Conservation (phyloP, 2,888 invertebrate species). For the Diachrysia chrysitis region DNA sequence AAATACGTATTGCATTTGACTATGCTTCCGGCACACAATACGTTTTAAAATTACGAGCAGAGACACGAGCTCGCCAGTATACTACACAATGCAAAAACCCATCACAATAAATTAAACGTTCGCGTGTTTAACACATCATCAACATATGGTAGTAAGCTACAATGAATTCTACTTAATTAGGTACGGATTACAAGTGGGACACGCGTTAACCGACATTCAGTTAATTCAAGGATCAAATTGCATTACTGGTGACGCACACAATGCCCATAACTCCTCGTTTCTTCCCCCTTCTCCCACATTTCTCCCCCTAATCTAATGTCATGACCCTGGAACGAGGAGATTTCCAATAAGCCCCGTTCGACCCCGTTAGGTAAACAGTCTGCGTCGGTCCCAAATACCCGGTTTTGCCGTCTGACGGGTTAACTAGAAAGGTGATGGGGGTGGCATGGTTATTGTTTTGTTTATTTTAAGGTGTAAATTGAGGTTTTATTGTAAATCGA, state of each 20-base stretch:
- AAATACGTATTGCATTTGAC: too few species aligned
- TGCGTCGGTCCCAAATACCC: slow-evolving; percentile 36
- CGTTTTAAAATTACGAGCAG: too few species aligned
- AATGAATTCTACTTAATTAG: slow-evolving; percentile 36
- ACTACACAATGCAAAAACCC: not conserved
- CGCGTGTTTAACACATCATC: not conserved
- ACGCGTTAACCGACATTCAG: slow-evolving; percentile 22
- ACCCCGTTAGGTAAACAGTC: slow-evolving; percentile 55
- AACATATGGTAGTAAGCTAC: slow-evolving; percentile 7
- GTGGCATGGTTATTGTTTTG: slow-evolving; percentile 5
- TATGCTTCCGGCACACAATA: too few species aligned
- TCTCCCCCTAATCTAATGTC: slow-evolving; percentile 25
- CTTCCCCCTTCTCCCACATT: not conserved
- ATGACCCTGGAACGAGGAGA: slow-evolving; percentile 54
- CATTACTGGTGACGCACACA: slow-evolving; percentile 53
- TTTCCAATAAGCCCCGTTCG: slow-evolving; percentile 57
- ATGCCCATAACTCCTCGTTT: slow-evolving; percentile 28
- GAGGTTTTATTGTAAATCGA: not conserved
- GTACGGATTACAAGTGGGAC: slow-evolving; percentile 28
- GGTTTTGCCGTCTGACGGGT: slow-evolving; percentile 27
- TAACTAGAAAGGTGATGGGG: slow-evolving; percentile 32
- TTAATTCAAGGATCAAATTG: slow-evolving; percentile 58
- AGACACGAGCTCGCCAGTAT: too few species aligned
- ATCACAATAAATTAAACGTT: not conserved
- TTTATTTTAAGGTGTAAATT: slow-evolving; percentile 5